These are phyloP conservation scores for Tauraco hartlaubi DNA, from an alignment of 2,797 vertebrate genomes.

Conservation along the genomic window DNA sequence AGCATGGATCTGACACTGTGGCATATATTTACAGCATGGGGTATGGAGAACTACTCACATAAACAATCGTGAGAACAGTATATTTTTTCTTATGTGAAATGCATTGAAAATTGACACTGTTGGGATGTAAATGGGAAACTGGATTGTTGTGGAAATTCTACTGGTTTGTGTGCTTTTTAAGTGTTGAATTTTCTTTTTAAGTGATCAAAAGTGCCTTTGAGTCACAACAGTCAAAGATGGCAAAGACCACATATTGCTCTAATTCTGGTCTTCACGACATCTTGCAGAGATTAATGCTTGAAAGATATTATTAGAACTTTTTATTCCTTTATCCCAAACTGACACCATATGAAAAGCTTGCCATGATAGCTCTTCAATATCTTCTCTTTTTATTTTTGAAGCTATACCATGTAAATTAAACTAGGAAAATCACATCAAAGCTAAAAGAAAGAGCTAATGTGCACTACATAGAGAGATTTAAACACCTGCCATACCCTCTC, in stretches of 20 bases:
- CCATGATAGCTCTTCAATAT: slow-evolving; percentile 7
- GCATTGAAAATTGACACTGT: slow-evolving; percentile 26
- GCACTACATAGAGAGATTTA: neutral
- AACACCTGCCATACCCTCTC: neutral
- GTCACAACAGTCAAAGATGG: slow-evolving; percentile 43
- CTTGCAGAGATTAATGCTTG: slow-evolving; percentile 63
- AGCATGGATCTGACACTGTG: slow-evolving; percentile 41
- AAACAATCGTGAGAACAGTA: slow-evolving; percentile 51
- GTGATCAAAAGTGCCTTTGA: slow-evolving; percentile 65
- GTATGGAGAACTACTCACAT: neutral
- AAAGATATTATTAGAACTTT: slow-evolving; percentile 68
- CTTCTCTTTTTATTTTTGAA: neutral
- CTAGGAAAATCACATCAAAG: neutral
- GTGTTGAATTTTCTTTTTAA: slow-evolving; percentile 41
- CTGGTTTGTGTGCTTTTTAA: slow-evolving; percentile 12
- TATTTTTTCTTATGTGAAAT: slow-evolving; percentile 30
- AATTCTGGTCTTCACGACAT: slow-evolving; percentile 55
- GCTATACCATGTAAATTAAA: slow-evolving; percentile 21
- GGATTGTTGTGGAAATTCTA: slow-evolving; percentile 59
- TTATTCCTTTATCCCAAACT: slow-evolving; percentile 45
- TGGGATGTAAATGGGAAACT: neutral
- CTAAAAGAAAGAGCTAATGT: neutral
- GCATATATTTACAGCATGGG: slow-evolving; percentile 19
- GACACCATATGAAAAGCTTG: slow-evolving; percentile 44
- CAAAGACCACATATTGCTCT: slow-evolving; percentile 61